Percentiles rank a stretch among this genome's conserved stretches.
Conservation (phyloP, 2,888 invertebrate species). For the Mesoligia furuncula region DNA sequence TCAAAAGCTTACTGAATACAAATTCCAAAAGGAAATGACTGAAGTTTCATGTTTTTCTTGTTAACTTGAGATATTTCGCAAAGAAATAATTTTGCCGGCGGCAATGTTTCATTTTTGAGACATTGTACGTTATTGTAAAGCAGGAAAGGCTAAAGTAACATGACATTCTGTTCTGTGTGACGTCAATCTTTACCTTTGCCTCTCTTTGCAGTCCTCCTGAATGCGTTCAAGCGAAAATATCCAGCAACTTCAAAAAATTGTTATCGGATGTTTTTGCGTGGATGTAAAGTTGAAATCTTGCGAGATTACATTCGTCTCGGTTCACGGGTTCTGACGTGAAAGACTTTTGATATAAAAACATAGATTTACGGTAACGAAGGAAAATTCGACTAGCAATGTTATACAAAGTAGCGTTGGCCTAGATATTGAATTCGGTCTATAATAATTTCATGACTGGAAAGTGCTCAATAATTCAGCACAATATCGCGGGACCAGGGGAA, state of each 20-base stretch:
- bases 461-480: constrained; percentile 49
- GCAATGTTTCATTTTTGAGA: constrained; percentile 68
- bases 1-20: constrained; percentile 64
- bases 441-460: constrained; percentile 42
- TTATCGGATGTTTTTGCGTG: constrained; percentile 73
- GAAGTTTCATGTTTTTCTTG: constrained; percentile 82
- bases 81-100: constrained; percentile 73
- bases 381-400: constrained; percentile 30
- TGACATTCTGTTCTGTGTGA: constrained; percentile 66
- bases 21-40: constrained; percentile 75
- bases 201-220: constrained; percentile 74
- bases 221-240: constrained; percentile 78
- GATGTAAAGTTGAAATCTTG: constrained; percentile 68
- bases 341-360: constrained; percentile 55
- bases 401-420: constrained; percentile 24
- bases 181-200: constrained; percentile 72
- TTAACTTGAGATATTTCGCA: constrained; percentile 76
- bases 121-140: constrained; percentile 70
- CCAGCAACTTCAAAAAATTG: constrained; percentile 76
- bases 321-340: constrained; percentile 49
- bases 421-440: constrained; percentile 36
- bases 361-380: constrained; percentile 33
- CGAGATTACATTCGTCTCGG: constrained; percentile 61
- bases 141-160: constrained; percentile 73
- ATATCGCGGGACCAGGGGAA: constrained; percentile 31